A percentile compares a stretch with the other conserved stretches of the same genome.
phyloP scores from a whole-genome alignment of 2,888 invertebrate genomes.

The Trachelus stipa region DNA sequence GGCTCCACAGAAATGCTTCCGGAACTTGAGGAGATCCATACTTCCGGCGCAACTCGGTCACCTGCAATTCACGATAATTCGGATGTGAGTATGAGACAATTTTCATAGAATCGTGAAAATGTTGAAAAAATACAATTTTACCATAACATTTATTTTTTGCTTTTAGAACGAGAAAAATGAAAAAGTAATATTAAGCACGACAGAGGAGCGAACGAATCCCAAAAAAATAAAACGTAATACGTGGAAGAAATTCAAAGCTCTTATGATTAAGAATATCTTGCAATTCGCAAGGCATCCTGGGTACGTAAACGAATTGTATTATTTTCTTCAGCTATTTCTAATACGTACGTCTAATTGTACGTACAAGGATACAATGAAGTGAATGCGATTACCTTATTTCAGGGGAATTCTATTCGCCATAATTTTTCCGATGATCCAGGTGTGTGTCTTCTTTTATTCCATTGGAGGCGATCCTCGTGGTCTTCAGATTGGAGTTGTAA shows the following conservation, averaged over 20 bases:
- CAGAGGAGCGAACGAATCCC: slow-evolving; percentile 7
- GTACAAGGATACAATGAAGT: background rate
- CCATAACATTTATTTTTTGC: slow-evolving; percentile 61
- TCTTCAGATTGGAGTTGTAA: slow-evolving; percentile 81
- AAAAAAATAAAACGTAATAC: background rate
- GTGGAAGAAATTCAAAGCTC: slow-evolving; percentile 69
- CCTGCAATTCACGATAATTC: slow-evolving; percentile 15
- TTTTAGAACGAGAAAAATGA: slow-evolving; percentile 40
- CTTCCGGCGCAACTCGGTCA: slow-evolving; percentile 10
- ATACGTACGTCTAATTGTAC: background rate
- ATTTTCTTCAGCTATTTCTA: background rate
- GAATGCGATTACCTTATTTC: slow-evolving; percentile 47
- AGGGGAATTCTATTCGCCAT: slow-evolving; percentile 86
- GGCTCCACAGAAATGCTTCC: slow-evolving; percentile 20
- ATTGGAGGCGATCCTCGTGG: slow-evolving; percentile 82
- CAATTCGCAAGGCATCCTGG: slow-evolving; percentile 79
- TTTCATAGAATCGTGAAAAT: slow-evolving; percentile 7
- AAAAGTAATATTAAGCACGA: slow-evolving; percentile 27
- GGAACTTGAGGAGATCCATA: slow-evolving; percentile 34
- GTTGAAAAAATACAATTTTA: slow-evolving; percentile 9
- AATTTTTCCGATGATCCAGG: slow-evolving; percentile 84
- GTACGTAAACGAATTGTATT: slow-evolving; percentile 65
- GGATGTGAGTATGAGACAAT: slow-evolving; percentile 13
- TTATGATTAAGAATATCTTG: slow-evolving; percentile 78
- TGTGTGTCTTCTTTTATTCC: slow-evolving; percentile 82